phyloP scores from a whole-genome alignment of 2,888 invertebrate genomes.

The Sceliomorpha sp. region DNA sequence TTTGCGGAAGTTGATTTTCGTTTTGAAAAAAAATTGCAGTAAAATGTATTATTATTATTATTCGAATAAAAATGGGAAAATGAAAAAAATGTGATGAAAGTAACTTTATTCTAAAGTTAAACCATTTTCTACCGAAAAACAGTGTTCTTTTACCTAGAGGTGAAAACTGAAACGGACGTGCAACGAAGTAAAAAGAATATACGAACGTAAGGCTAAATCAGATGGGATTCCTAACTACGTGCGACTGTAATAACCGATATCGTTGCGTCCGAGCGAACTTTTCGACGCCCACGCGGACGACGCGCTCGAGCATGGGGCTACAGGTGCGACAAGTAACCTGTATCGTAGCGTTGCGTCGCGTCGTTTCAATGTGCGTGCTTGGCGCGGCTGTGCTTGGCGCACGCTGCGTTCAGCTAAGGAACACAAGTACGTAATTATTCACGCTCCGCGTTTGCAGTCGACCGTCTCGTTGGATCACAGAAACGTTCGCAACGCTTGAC shows the following conservation, averaged over 20 bases:
- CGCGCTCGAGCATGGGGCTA: conserved; percentile 66
- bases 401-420: conserved; percentile 41
- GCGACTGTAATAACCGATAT: conserved; percentile 46
- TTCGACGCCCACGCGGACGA: conserved; percentile 70
- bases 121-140: too few species aligned
- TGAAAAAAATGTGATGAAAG: too few species aligned
- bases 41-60: too few species aligned
- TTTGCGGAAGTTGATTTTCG: too few species aligned
- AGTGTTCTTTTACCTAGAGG: too few species aligned
- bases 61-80: too few species aligned
- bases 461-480: conserved; percentile 52
- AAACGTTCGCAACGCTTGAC: conserved; percentile 16
- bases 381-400: conserved; percentile 46
- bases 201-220: too few species aligned
- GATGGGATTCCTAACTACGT: conserved; percentile 33
- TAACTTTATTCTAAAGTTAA: too few species aligned
- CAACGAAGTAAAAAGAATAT: too few species aligned
- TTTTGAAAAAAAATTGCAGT: too few species aligned
- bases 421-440: conserved; percentile 18
- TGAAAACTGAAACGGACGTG: too few species aligned
- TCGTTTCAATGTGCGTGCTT: conserved; percentile 49
- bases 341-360: conserved; percentile 66
- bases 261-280: conserved; percentile 61
- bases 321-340: conserved; percentile 78
- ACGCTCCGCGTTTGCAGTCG: conserved; percentile 12